phyloP scores from a whole-genome alignment of 2,797 vertebrate genomes.

The Euthynnus affinis region DNA sequence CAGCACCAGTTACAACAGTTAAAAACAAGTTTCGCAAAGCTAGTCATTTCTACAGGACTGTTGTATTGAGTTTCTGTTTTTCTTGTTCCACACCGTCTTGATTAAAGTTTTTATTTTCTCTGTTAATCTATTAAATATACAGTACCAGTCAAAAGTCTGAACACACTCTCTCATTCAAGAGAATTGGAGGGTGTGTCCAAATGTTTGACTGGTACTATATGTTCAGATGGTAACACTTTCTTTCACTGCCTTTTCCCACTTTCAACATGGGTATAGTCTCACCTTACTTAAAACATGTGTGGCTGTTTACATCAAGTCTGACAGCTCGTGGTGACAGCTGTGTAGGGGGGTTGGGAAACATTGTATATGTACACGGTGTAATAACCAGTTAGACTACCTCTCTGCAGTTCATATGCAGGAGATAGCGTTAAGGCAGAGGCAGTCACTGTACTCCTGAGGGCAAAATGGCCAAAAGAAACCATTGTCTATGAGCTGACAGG shows the following conservation, averaged over 20 bases:
- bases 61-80: not conserved
- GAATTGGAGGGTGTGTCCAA: too few relatives aligned
- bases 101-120: not conserved
- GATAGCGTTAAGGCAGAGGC: not conserved
- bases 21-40: too few relatives aligned
- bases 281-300: slow-evolving; percentile 25
- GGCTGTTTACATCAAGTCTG: slow-evolving; percentile 28
- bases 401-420: not conserved
- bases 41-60: not conserved
- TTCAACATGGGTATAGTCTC: slow-evolving; percentile 5
- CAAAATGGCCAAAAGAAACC: not conserved
- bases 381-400: not conserved
- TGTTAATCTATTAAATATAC: not conserved
- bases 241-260: not conserved
- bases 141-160: too few relatives aligned
- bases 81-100: not conserved
- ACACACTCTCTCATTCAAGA: too few relatives aligned
- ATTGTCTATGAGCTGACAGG: not conserved
- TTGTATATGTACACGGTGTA: not conserved
- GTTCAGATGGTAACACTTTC: too few relatives aligned
- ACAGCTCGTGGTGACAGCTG: slow-evolving; percentile 27
- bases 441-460: not conserved
- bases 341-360: too few relatives aligned
- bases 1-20: too few relatives aligned
- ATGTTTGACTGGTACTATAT: too few relatives aligned